Conservation (phyloP, 2,888 invertebrate species). For the Carterocephalus palaemon region DNA sequence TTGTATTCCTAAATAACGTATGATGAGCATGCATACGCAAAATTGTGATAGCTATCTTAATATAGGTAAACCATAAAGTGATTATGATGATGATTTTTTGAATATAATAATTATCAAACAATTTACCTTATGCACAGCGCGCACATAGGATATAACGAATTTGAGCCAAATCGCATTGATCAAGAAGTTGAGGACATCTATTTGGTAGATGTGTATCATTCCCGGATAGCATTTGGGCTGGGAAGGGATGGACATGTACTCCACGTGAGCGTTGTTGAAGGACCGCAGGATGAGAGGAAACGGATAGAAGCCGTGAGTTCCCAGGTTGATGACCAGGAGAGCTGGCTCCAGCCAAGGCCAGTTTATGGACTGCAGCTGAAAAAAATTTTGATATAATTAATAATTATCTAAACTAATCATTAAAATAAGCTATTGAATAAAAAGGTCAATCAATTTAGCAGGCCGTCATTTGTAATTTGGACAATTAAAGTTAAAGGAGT, state of each 20-base stretch:
- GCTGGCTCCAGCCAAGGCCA: constrained; percentile 51
- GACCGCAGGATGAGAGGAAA: constrained; percentile 49
- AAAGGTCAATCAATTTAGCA: too few relatives aligned
- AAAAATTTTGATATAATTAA: too few relatives aligned
- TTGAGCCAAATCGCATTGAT: constrained; percentile 60
- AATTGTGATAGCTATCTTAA: too few relatives aligned
- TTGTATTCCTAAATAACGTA: too few relatives aligned
- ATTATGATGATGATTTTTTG: too few relatives aligned
- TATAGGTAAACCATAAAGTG: too few relatives aligned
- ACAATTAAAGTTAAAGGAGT: too few relatives aligned
- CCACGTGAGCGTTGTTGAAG: constrained; percentile 43
- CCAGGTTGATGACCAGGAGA: constrained; percentile 52
- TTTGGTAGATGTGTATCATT: constrained; percentile 53
- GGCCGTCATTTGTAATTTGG: too few relatives aligned
- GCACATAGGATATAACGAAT: constrained; percentile 49
- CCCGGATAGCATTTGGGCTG: constrained; percentile 55
- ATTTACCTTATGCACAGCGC: constrained; percentile 53
- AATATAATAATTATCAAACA: not conserved
- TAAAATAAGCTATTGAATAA: too few relatives aligned
- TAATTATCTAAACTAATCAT: too few relatives aligned
- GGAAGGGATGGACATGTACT: constrained; percentile 38
- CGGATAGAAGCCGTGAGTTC: constrained; percentile 64
- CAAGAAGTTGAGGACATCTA: constrained; percentile 52
- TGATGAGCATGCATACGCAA: too few relatives aligned
- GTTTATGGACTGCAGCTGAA: constrained; percentile 43